phyloP scores from a whole-genome alignment of 2,888 invertebrate genomes.

The Drosophila helvetica region DNA sequence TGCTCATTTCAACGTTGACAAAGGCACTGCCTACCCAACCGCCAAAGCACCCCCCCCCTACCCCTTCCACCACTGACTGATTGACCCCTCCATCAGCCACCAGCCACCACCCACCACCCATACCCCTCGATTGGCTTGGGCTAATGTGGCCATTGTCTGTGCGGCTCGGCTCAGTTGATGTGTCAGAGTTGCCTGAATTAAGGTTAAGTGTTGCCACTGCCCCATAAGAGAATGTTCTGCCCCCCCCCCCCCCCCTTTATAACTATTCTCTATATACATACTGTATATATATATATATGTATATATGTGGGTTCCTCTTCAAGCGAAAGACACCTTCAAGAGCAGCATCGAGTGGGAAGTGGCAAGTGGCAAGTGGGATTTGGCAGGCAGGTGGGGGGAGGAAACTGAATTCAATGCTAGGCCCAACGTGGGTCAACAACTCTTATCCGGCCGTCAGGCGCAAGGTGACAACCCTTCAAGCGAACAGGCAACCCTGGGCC shows the following conservation, averaged over 20 bases:
- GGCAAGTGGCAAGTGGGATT: neutral
- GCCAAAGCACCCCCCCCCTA: neutral
- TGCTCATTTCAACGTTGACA: conserved; percentile 73
- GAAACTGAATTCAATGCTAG: conserved; percentile 31
- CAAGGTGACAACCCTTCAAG: conserved; percentile 56
- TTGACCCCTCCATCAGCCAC: neutral
- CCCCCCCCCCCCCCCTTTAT: neutral
- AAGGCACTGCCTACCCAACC: conserved; percentile 14
- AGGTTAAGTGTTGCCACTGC: conserved; percentile 56
- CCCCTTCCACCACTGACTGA: neutral
- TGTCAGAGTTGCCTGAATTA: conserved; percentile 60
- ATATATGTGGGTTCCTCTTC: neutral
- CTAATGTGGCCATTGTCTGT: conserved; percentile 60
- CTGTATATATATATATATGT: neutral
- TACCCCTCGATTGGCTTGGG: conserved; percentile 50
- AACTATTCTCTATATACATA: neutral
- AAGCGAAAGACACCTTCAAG: conserved; percentile 2
- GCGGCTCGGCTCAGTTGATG: conserved; percentile 36
- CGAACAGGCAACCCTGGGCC: conserved; percentile 12
- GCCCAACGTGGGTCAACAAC: conserved; percentile 71
- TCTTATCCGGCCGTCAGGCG: conserved; percentile 50
- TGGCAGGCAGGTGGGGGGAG: neutral
- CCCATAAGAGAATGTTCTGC: conserved; percentile 21
- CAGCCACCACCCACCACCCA: neutral
- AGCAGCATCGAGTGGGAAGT: conserved; percentile 1